A percentile compares a stretch with the other conserved stretches of the same genome.
phyloP scores from a whole-genome alignment of 2,113 vertebrate species.

The Himantopus leucocephalus region DNA sequence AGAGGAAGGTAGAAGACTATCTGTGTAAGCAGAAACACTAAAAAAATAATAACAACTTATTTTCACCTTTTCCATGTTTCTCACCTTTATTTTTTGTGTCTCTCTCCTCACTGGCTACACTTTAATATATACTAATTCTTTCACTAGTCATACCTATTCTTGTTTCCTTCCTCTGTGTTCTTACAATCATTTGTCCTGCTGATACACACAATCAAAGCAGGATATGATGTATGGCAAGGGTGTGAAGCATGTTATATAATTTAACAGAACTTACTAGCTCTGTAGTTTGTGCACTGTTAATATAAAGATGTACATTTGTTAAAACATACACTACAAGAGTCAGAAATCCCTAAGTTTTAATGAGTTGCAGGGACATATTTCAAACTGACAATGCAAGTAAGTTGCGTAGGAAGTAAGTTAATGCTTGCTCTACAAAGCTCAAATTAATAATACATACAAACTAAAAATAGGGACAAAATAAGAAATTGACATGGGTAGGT shows the following conservation, averaged over 20 bases:
- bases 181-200: background rate
- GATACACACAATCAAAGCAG: background rate
- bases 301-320: background rate
- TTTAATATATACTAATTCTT: background rate
- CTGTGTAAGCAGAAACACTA: background rate
- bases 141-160: background rate
- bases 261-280: background rate
- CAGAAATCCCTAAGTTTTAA: background rate
- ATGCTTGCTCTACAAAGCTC: background rate
- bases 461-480: conserved; percentile 18
- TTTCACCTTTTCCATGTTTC: background rate
- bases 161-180: background rate
- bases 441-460: conserved; percentile 17
- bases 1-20: background rate
- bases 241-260: background rate
- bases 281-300: background rate
- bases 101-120: background rate
- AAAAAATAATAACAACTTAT: background rate
- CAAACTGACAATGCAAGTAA: conserved; percentile 33
- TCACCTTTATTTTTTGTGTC: background rate
- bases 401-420: conserved; percentile 20
- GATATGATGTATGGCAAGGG: background rate
- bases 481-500: background rate
- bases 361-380: background rate
- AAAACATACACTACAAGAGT: background rate